Percentiles rank a stretch among this genome's conserved stretches.
These are phyloP conservation scores for Epsilonema sp. DNA, from an alignment of 2,888 invertebrate species.

Conservation along the genomic window DNA sequence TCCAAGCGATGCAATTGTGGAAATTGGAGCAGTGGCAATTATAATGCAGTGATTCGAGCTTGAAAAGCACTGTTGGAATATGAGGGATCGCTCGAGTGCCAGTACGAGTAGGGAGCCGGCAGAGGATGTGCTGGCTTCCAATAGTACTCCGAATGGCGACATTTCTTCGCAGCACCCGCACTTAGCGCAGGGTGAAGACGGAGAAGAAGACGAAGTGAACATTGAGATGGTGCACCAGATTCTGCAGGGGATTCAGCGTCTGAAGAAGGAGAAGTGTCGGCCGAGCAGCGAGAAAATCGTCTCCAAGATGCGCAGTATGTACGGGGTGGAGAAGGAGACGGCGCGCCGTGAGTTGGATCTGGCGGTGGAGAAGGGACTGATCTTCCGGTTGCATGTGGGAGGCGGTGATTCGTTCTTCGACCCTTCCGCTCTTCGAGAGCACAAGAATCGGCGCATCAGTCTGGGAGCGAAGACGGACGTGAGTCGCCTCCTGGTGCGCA, in stretches of 20 bases:
- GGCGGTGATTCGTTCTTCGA: not conserved
- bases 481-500: not conserved
- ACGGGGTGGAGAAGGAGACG: not conserved
- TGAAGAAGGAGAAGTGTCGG: not conserved
- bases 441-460: not conserved
- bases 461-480: not conserved
- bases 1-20: too few relatives aligned
- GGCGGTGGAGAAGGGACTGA: not conserved
- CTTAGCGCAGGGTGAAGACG: constrained; percentile 48
- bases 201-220: constrained; percentile 42
- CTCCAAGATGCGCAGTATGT: not conserved
- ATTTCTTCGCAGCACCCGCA: too few relatives aligned
- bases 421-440: not conserved
- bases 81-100: too few relatives aligned
- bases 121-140: too few relatives aligned
- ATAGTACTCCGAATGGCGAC: too few relatives aligned
- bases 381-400: not conserved
- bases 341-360: not conserved
- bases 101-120: too few relatives aligned
- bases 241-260: not conserved
- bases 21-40: too few relatives aligned
- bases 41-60: too few relatives aligned
- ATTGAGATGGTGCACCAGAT: constrained; percentile 9
- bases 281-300: not conserved
- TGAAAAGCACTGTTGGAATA: too few relatives aligned